Evolutionary conservation across 2,888 invertebrate genomes (phyloP).

Genomic region (Drosophila demipolita): DNA sequence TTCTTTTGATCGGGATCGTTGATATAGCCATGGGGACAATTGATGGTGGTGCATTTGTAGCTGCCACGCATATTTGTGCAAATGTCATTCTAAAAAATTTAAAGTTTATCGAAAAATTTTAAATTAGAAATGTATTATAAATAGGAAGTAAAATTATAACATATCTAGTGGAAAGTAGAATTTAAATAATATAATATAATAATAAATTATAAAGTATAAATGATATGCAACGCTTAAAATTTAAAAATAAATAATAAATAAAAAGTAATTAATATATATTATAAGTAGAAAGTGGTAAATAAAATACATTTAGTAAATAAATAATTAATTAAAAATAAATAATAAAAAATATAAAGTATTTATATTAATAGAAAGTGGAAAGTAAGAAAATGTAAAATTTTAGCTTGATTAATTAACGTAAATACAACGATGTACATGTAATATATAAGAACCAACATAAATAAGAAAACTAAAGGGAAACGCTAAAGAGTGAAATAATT

Average conservation of each 20-base stretch:
- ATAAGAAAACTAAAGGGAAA: too few species aligned
- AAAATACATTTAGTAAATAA: too few species aligned
- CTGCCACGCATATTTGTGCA: slow-evolving; percentile 97
- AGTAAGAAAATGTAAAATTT: too few species aligned
- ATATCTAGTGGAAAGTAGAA: background rate
- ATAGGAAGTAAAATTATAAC: background rate
- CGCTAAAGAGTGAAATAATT: too few species aligned
- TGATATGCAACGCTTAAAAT: background rate
- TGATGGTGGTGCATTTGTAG: slow-evolving; percentile 93
- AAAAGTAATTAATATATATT: too few species aligned
- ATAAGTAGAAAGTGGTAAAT: background rate
- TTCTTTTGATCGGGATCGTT: slow-evolving; percentile 92
- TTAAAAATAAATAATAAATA: background rate
- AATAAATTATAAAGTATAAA: background rate
- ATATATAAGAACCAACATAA: too few species aligned
- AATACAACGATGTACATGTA: too few species aligned
- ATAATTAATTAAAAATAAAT: too few species aligned
- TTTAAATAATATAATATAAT: background rate
- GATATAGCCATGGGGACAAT: slow-evolving; percentile 94
- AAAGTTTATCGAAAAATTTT: background rate
- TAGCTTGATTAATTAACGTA: too few species aligned
- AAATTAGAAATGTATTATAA: background rate
- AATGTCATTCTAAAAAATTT: slow-evolving; percentile 86
- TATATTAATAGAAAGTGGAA: too few species aligned
- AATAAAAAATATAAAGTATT: too few species aligned